phyloP scores from a whole-genome alignment of 2,113 vertebrate genomes.

The Tetrax tetrax region DNA sequence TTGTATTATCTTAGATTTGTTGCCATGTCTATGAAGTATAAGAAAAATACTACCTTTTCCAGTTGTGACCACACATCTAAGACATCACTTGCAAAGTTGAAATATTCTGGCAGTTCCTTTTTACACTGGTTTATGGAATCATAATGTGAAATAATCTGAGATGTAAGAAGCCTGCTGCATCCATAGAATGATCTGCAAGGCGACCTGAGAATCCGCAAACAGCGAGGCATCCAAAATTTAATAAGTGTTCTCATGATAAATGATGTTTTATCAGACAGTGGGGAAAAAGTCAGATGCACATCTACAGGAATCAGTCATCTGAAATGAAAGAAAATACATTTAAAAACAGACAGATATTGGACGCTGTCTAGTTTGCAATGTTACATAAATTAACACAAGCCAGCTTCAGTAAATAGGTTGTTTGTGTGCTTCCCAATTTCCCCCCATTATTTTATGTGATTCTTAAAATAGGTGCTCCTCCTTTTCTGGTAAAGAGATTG shows the following conservation, averaged over 20 bases:
- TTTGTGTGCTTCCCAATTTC: rapidly evolving
- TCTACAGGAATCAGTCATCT: neutral
- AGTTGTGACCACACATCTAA: constrained; percentile 77
- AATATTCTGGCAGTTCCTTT: constrained; percentile 72
- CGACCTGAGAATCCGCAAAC: neutral
- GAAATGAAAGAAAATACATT: constrained; percentile 11
- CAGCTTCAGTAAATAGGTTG: neutral
- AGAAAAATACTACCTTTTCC: constrained; percentile 76
- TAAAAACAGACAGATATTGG: neutral
- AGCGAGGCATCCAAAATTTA: neutral
- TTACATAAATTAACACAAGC: neutral
- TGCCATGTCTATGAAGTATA: neutral
- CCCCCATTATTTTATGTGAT: neutral
- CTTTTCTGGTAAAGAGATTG: neutral
- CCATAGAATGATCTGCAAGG: constrained; percentile 18
- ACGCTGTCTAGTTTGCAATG: neutral
- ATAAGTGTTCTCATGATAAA: constrained; percentile 31
- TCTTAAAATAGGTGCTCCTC: neutral
- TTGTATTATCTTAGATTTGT: neutral
- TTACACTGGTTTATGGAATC: constrained; percentile 64
- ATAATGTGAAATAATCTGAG: constrained; percentile 72
- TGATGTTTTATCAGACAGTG: neutral
- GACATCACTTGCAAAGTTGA: constrained; percentile 84
- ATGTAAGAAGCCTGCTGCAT: neutral
- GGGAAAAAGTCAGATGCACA: neutral